Evolutionary conservation across 92 coral and sea anemone genomes (phyloP).

Genomic region (Palythoa grandiflora): DNA sequence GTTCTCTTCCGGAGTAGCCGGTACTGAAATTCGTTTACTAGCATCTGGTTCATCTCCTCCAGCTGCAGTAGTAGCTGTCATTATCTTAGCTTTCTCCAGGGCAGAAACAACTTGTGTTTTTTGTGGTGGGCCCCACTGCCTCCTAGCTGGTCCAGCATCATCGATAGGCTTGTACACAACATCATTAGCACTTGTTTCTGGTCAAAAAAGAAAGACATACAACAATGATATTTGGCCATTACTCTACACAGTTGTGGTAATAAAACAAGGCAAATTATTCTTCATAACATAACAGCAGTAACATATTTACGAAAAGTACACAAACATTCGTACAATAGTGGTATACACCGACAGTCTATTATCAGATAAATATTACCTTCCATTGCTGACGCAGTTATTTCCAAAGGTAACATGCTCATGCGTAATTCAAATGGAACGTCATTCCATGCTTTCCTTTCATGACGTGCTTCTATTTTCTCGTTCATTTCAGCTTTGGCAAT

Average conservation of each 20-base stretch:
- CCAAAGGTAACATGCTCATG: slow-evolving; percentile 79
- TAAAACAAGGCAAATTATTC: neutral
- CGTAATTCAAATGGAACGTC: slow-evolving; percentile 87
- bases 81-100: slow-evolving; percentile 83
- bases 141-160: slow-evolving; percentile 66
- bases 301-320: neutral
- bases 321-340: neutral
- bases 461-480: slow-evolving; percentile 60
- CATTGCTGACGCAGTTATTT: slow-evolving; percentile 97
- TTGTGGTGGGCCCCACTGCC: slow-evolving; percentile 91
- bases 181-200: slow-evolving; percentile 89
- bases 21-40: slow-evolving; percentile 39
- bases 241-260: neutral
- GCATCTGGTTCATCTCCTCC: slow-evolving; percentile 71
- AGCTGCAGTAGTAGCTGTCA: slow-evolving; percentile 82
- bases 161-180: slow-evolving; percentile 83
- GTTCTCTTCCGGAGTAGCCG: slow-evolving; percentile 36
- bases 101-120: slow-evolving; percentile 91
- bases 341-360: neutral
- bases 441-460: slow-evolving; percentile 94
- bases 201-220: neutral
- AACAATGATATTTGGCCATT: neutral
- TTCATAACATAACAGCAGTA: too few relatives aligned
- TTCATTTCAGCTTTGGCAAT: slow-evolving; percentile 71
- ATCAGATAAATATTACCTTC: slow-evolving; percentile 71